Percentiles rank a stretch among this genome's conserved stretches.
Conservation (phyloP, 1,140 invertebrate genomes). For the Hyles euphorbiae region DNA sequence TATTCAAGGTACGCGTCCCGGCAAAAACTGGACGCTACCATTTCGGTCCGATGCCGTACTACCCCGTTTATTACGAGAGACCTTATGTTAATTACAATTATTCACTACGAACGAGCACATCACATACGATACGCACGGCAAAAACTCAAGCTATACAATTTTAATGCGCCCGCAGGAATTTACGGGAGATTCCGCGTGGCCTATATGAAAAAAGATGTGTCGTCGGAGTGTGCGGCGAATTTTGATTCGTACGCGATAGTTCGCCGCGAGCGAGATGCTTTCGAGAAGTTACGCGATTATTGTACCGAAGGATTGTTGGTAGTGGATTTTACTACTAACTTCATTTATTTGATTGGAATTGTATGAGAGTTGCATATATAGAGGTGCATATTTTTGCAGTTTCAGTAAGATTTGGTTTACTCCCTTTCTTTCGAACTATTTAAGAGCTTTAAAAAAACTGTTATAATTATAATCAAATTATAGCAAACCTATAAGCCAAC, state of each 20-base stretch:
- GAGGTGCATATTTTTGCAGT: no score
- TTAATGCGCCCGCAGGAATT: constrained; percentile 62
- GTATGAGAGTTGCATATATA: no score
- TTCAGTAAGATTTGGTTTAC: no score
- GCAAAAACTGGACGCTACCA: constrained; percentile 53
- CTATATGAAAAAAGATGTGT: constrained; percentile 44
- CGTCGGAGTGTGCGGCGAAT: constrained; percentile 40
- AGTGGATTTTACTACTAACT: no score
- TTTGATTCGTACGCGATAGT: constrained; percentile 26
- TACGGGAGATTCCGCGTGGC: constrained; percentile 51
- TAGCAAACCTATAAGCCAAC: no score
- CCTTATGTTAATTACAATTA: constrained; percentile 70
- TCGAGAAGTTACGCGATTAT: no score
- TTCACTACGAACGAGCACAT: constrained; percentile 41
- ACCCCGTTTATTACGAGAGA: constrained; percentile 58
- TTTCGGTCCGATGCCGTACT: constrained; percentile 50
- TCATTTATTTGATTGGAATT: no score
- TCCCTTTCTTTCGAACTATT: no score
- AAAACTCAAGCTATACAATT: constrained; percentile 65
- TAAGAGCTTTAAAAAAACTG: no score
- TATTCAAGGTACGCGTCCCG: constrained; percentile 51
- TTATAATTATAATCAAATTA: no score
- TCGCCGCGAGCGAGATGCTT: no score
- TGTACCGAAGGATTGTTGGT: no score
- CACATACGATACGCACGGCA: constrained; percentile 38